Conservation (phyloP, 92 coral and sea anemone species). For the Bergia sp. region DNA sequence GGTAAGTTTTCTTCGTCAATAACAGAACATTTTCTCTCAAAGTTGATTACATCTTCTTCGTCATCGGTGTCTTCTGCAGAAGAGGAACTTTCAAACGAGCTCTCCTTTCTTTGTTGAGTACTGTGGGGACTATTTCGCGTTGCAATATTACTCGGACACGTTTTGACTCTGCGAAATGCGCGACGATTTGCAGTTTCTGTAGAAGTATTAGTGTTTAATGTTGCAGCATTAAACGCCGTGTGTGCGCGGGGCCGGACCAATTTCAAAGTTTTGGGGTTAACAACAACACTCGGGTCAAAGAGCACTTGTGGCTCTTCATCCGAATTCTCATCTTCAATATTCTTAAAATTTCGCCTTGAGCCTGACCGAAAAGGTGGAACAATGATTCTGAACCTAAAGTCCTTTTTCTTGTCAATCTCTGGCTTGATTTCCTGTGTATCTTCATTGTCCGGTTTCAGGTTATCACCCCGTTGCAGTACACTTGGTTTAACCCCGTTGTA, state of each 20-base stretch:
- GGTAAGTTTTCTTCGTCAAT: neutral
- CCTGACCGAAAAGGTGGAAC: constrained; percentile 75
- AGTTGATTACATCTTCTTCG: neutral
- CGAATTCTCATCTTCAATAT: constrained; percentile 57
- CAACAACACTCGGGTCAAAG: constrained; percentile 17
- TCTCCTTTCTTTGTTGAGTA: neutral
- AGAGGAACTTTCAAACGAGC: neutral
- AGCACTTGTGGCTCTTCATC: constrained; percentile 52
- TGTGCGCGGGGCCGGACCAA: constrained; percentile 5
- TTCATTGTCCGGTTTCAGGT: constrained; percentile 26
- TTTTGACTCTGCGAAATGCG: neutral
- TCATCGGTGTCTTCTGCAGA: neutral
- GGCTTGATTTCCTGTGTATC: neutral
- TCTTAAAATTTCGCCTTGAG: constrained; percentile 75
- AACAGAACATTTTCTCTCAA: neutral
- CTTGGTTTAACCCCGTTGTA: constrained; percentile 68
- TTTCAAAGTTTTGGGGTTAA: constrained; percentile 11
- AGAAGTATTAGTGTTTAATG: neutral
- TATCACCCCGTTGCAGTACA: constrained; percentile 43
- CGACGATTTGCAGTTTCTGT: neutral
- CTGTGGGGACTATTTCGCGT: neutral
- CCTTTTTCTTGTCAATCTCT: constrained; percentile 28
- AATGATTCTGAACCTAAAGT: constrained; percentile 65
- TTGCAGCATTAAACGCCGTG: neutral
- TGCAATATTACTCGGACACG: constrained; percentile 9